These are phyloP conservation scores for Cremastinae sp. DNA, from an alignment of 2,888 invertebrate genomes.

Conservation along the genomic window DNA sequence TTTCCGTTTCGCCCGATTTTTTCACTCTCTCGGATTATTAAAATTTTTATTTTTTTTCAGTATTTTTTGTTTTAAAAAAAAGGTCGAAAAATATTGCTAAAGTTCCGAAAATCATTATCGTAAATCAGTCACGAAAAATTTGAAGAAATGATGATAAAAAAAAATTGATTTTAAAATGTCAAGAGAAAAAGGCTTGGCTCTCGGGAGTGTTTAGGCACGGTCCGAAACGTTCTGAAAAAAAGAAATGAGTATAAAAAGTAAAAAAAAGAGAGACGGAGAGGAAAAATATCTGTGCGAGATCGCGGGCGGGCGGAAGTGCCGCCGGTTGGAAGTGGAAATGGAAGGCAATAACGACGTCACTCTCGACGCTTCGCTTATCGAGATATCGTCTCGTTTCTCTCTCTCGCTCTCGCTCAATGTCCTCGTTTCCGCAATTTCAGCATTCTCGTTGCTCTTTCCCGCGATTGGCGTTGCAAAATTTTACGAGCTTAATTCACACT, in stretches of 20 bases:
- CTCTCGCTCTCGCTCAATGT: constrained; percentile 22
- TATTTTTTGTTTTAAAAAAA: no score
- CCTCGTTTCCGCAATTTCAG: constrained; percentile 76
- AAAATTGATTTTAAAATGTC: no score
- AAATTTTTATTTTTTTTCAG: neutral
- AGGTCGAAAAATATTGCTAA: no score
- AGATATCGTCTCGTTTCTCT: constrained; percentile 72
- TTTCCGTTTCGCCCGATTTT: constrained; percentile 76
- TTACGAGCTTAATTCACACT: no score
- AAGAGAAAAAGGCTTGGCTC: constrained; percentile 44
- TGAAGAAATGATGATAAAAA: no score
- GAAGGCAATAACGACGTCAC: constrained; percentile 78
- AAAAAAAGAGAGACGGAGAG: neutral
- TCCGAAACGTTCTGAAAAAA: constrained; percentile 23
- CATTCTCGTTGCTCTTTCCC: constrained; percentile 47
- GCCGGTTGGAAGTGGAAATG: constrained; percentile 77
- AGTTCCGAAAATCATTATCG: no score
- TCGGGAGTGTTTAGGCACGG: constrained; percentile 60
- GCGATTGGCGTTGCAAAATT: neutral
- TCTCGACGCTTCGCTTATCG: constrained; percentile 74
- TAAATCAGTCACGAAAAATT: no score
- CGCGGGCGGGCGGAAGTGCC: constrained; percentile 72
- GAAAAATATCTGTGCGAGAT: constrained; percentile 34
- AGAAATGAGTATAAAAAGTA: neutral
- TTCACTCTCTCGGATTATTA: constrained; percentile 73